Evolutionary conservation across 2,797 vertebrate species (phyloP).

Genomic region (Notolabrus celidotus): DNA sequence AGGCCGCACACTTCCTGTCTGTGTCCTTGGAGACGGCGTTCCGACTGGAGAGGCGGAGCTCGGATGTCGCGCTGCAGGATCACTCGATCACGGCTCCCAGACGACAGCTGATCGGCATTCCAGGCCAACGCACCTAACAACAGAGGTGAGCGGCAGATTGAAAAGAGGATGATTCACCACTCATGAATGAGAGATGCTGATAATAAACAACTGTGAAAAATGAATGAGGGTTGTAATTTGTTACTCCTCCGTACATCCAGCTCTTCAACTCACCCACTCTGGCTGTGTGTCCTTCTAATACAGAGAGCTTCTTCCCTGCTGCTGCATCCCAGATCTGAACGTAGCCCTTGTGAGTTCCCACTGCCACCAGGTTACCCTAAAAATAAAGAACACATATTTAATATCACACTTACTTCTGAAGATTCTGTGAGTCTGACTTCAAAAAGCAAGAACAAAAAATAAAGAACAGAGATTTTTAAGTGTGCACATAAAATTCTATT

Average conservation of each 20-base stretch:
- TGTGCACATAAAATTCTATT: too few relatives aligned
- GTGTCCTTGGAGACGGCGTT: slow-evolving; percentile 97
- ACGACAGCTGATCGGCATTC: slow-evolving; percentile 98
- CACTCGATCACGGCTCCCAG: slow-evolving; percentile 95
- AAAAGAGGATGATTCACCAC: slow-evolving; percentile 10
- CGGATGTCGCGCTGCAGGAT: slow-evolving; percentile 97
- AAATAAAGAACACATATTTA: slow-evolving; percentile 19
- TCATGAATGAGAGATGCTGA: slow-evolving; percentile 17
- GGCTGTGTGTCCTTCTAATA: slow-evolving; percentile 96
- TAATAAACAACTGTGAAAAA: slow-evolving; percentile 31
- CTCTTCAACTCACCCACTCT: slow-evolving; percentile 92
- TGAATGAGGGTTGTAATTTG: background rate
- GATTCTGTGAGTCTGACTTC: background rate
- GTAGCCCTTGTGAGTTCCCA: slow-evolving; percentile 89
- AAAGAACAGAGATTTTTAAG: background rate
- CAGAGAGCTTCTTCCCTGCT: slow-evolving; percentile 96
- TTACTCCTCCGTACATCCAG: slow-evolving; percentile 2
- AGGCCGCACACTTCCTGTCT: slow-evolving; percentile 98
- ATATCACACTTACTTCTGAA: background rate
- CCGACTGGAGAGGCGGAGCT: slow-evolving; percentile 94
- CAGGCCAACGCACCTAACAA: slow-evolving; percentile 93
- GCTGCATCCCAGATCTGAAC: slow-evolving; percentile 98
- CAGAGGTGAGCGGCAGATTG: background rate
- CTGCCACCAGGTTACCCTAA: slow-evolving; percentile 88
- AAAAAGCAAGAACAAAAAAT: background rate